A percentile compares a stretch with the other conserved stretches of the same genome.
These are phyloP conservation scores for Nipponacmea schrenckii DNA, from an alignment of 2,888 invertebrate species.

Conservation along the genomic window DNA sequence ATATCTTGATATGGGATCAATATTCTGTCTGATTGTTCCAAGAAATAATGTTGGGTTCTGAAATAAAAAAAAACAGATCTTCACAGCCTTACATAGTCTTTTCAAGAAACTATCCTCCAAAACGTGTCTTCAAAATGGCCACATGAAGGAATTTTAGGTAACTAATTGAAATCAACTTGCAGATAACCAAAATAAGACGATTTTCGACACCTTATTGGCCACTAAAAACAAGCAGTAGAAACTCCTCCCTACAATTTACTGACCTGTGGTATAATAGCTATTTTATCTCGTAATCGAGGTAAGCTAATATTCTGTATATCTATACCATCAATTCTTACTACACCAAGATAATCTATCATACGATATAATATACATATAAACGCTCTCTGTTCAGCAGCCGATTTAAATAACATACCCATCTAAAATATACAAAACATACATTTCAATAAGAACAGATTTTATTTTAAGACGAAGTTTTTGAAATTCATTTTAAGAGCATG, in stretches of 20 bases:
- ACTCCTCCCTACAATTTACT: too few species aligned
- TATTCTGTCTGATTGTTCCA: constrained; percentile 47
- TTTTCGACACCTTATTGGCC: too few species aligned
- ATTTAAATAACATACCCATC: constrained; percentile 45
- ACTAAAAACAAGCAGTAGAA: too few species aligned
- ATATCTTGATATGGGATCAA: constrained; percentile 43
- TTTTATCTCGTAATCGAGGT: constrained; percentile 40
- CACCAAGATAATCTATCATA: constrained; percentile 38
- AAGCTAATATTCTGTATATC: constrained; percentile 40
- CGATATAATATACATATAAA: constrained; percentile 42
- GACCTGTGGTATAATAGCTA: constrained; percentile 46
- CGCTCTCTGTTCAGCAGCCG: constrained; percentile 40
- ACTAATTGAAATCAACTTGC: too few species aligned
- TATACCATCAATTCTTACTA: constrained; percentile 48
- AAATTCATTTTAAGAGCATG: too few species aligned
- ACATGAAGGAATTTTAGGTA: too few species aligned
- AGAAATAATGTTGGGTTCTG: constrained; percentile 48
- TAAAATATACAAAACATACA: not conserved
- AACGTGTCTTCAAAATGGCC: too few species aligned
- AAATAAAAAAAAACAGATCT: not conserved
- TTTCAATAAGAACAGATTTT: too few species aligned
- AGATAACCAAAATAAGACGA: too few species aligned
- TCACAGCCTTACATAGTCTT: too few species aligned
- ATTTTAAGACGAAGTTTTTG: too few species aligned
- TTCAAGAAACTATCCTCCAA: too few species aligned